Conservation (phyloP, 37 sponge, comb jelly and placozoan genomes). For the Spongilla lacustris region DNA sequence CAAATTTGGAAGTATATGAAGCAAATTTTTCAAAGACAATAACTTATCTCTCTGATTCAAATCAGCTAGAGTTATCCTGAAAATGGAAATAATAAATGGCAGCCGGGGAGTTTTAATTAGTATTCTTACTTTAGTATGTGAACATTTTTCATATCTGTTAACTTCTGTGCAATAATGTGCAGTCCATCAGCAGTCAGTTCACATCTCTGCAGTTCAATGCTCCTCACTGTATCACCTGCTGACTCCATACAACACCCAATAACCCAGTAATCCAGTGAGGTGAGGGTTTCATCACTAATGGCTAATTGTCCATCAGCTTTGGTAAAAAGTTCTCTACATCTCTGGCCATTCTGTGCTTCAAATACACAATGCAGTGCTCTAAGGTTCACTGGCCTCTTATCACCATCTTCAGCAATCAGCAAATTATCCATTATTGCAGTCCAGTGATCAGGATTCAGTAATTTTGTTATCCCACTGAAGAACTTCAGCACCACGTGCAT, state of each 20-base stretch:
- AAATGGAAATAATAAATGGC: too few species aligned
- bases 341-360: slow-evolving; percentile 10
- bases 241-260: slow-evolving; percentile 17
- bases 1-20: too few species aligned
- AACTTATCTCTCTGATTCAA: too few species aligned
- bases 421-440: slow-evolving; percentile 8
- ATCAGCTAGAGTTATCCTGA: too few species aligned
- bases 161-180: too few species aligned
- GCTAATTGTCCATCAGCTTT: neutral
- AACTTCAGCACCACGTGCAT: slow-evolving; percentile 55
- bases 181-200: too few species aligned
- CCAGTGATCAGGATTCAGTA: too few species aligned
- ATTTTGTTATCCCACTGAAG: slow-evolving; percentile 28
- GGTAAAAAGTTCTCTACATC: slow-evolving; percentile 16
- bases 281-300: slow-evolving; percentile 15
- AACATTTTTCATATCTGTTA: too few species aligned
- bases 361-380: slow-evolving; percentile 39
- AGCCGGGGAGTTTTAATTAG: too few species aligned
- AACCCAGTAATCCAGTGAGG: slow-evolving; percentile 28
- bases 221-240: neutral
- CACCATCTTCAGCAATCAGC: neutral
- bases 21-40: too few species aligned
- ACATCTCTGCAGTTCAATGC: slow-evolving; percentile 26
- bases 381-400: too few species aligned
- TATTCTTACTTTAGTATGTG: too few species aligned